Evolutionary conservation across 2,113 vertebrate genomes (phyloP).

Genomic region (Lynx canadensis): DNA sequence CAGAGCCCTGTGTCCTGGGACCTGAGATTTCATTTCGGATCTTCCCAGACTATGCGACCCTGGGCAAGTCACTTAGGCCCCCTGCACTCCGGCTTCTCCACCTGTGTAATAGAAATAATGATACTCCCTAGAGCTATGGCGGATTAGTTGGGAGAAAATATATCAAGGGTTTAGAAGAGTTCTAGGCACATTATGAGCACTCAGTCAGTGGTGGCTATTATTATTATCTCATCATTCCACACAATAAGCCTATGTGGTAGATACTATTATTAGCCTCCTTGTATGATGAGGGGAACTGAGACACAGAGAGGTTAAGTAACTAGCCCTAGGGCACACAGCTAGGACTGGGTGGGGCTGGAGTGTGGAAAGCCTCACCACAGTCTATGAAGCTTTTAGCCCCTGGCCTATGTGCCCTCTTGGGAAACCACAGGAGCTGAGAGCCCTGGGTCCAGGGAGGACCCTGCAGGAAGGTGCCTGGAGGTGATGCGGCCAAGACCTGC

Average conservation of each 20-base stretch:
- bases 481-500: background rate
- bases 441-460: background rate
- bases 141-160: background rate
- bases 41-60: background rate
- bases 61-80: background rate
- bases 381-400: background rate
- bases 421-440: background rate
- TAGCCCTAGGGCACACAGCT: background rate
- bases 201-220: background rate
- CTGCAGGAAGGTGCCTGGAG: background rate
- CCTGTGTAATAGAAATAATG: background rate
- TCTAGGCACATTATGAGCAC: background rate
- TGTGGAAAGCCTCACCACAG: background rate
- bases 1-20: background rate
- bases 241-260: background rate
- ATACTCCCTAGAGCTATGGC: fast-evolving
- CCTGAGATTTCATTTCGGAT: background rate
- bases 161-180: background rate
- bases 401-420: background rate
- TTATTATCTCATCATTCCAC: background rate
- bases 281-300: background rate
- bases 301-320: constrained; percentile 27
- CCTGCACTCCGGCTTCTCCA: background rate
- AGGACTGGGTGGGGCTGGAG: background rate
- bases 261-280: background rate